Percentiles rank a stretch among this genome's conserved stretches.
Evolutionary conservation across 30 jellyfish, hydroid and myxozoan species (phyloP).

Genomic region (Phacellophora camtschatica): DNA sequence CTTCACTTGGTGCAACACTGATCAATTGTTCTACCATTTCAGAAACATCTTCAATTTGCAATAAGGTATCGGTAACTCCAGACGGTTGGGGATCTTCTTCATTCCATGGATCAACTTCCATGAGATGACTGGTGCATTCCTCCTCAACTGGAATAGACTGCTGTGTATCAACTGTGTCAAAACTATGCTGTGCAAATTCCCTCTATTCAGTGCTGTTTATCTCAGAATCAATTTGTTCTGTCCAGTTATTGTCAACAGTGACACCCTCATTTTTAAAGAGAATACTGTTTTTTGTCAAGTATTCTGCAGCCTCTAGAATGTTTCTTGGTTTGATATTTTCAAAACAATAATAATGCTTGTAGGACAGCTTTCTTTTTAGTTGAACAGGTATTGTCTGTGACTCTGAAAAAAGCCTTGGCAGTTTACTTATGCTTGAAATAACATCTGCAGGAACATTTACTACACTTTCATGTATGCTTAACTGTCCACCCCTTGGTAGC

Average conservation of each 20-base stretch:
- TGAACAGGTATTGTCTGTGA: conserved; percentile 27
- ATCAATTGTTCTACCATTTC: background rate
- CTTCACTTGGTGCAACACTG: conserved; percentile 33
- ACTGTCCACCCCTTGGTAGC: conserved; percentile 40
- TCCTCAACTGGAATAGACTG: no score
- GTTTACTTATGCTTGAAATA: background rate
- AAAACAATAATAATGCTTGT: background rate
- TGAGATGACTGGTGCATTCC: no score
- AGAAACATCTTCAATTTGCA: background rate
- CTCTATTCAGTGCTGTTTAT: background rate
- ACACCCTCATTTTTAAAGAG: conserved; percentile 11
- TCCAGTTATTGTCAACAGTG: background rate
- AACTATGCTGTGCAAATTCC: no score
- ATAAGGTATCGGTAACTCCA: conserved; percentile 26
- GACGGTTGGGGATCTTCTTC: background rate
- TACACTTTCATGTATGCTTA: conserved; percentile 40
- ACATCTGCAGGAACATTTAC: conserved; percentile 68
- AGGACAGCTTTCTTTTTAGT: background rate
- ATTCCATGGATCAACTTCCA: conserved; percentile 49
- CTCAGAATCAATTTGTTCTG: background rate
- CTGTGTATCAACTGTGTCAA: no score
- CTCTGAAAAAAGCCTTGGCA: conserved; percentile 12
- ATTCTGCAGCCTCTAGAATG: conserved; percentile 20
- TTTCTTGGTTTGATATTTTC: background rate
- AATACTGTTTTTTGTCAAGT: background rate